These are phyloP conservation scores for Tricholaema leucomelas DNA, from an alignment of 2,113 vertebrate species.

Conservation along the genomic window DNA sequence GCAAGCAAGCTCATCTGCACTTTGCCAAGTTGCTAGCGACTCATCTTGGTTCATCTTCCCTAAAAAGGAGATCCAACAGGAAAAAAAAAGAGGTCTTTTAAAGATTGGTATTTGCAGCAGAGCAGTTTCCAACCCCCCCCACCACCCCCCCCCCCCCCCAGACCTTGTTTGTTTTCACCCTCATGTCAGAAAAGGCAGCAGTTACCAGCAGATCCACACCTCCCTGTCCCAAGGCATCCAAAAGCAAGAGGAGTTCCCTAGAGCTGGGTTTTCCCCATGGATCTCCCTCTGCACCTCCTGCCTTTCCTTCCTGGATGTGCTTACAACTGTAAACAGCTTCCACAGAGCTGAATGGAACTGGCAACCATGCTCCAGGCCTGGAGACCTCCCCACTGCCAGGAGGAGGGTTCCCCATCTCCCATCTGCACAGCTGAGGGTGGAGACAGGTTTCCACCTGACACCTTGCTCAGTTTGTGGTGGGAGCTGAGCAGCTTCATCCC, in stretches of 20 bases:
- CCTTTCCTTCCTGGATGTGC: background rate
- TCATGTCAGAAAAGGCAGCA: background rate
- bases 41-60: background rate
- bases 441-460: no score
- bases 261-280: rapidly evolving
- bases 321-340: background rate
- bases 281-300: background rate
- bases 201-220: background rate
- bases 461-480: no score
- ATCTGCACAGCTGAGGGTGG: background rate
- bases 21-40: background rate
- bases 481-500: no score
- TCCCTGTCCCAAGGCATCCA: background rate
- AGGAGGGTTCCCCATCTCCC: background rate
- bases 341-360: rapidly evolving
- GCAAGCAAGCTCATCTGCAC: background rate
- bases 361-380: background rate
- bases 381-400: background rate
- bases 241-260: background rate
- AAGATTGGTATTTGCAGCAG: background rate
- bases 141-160: rapidly evolving
- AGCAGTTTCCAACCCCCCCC: background rate
- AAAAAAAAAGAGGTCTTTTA: background rate
- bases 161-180: rapidly evolving
- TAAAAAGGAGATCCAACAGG: conserved; percentile 5